phyloP scores from a whole-genome alignment of 2,113 vertebrate genomes.

The Cyprinodon brontotheroides region DNA sequence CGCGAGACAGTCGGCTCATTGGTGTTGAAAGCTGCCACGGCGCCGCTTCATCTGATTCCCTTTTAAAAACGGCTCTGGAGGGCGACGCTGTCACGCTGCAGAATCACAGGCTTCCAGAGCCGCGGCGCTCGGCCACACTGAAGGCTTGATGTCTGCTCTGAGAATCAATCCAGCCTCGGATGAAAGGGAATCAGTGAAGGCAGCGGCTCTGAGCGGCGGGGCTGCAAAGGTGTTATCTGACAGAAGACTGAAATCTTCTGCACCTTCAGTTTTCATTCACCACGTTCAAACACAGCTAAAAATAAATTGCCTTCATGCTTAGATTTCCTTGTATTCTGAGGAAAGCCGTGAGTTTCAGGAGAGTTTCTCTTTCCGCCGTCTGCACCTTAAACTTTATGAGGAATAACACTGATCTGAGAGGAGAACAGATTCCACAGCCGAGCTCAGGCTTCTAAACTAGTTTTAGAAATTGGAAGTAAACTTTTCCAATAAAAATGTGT shows the following conservation, averaged over 20 bases:
- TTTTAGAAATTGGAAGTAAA: too few relatives aligned
- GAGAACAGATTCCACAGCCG: too few relatives aligned
- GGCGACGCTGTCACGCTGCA: conserved; percentile 1
- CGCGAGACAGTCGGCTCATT: background rate
- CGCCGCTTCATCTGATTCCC: background rate
- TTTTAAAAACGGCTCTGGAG: background rate
- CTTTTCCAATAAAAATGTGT: background rate
- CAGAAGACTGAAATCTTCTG: conserved; percentile 2
- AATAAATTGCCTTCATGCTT: conserved; percentile 1
- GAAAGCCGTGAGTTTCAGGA: conserved; percentile 12
- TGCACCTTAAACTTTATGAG: too few relatives aligned
- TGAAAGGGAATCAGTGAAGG: conserved; percentile 13
- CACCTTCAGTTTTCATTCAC: conserved; percentile 2
- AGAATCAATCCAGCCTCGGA: conserved; percentile 7
- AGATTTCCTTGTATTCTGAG: background rate
- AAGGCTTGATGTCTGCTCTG: conserved; percentile 4
- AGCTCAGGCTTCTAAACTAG: too few relatives aligned
- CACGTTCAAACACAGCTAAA: background rate
- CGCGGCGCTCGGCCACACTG: conserved; percentile 6
- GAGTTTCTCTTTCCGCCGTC: background rate
- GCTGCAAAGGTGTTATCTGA: conserved; percentile 3
- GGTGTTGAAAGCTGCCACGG: background rate
- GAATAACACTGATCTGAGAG: too few relatives aligned
- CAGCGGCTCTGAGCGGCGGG: background rate
- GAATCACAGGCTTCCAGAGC: conserved; percentile 10